Conservation (phyloP, 2,888 invertebrate species). For the Pycnomerus fuliginosus region DNA sequence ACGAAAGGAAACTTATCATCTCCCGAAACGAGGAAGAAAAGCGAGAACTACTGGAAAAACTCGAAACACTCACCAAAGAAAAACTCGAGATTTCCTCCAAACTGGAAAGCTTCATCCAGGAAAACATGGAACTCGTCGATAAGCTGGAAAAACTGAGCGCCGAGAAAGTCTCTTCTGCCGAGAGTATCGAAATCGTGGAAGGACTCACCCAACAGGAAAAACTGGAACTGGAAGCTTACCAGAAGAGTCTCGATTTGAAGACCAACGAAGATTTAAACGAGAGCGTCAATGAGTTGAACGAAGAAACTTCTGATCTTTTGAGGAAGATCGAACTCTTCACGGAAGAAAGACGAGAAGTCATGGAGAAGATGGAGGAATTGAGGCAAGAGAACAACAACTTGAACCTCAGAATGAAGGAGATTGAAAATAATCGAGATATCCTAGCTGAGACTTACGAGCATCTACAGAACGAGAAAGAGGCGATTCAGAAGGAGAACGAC, state of each 20-base stretch:
- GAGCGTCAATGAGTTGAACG: conserved; percentile 60
- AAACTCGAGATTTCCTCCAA: conserved; percentile 63
- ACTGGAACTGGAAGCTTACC: conserved; percentile 67
- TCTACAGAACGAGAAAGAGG: conserved; percentile 54
- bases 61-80: conserved; percentile 61
- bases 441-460: conserved; percentile 51
- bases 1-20: conserved; percentile 56
- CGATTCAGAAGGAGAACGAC: conserved; percentile 39
- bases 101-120: conserved; percentile 66
- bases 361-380: conserved; percentile 67
- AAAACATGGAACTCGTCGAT: conserved; percentile 72
- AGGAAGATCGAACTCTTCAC: conserved; percentile 69
- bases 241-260: conserved; percentile 54
- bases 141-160: conserved; percentile 72
- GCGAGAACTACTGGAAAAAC: conserved; percentile 56
- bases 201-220: conserved; percentile 70
- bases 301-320: conserved; percentile 66
- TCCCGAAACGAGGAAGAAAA: conserved; percentile 57
- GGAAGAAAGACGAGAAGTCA: conserved; percentile 67
- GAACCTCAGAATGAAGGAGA: conserved; percentile 37
- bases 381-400: conserved; percentile 57
- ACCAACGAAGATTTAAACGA: conserved; percentile 52
- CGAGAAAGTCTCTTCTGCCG: conserved; percentile 72
- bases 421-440: conserved; percentile 52
- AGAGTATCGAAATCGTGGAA: conserved; percentile 75